These are phyloP conservation scores for Tetanocera ferruginea DNA, from an alignment of 2,888 invertebrate genomes.

Conservation along the genomic window DNA sequence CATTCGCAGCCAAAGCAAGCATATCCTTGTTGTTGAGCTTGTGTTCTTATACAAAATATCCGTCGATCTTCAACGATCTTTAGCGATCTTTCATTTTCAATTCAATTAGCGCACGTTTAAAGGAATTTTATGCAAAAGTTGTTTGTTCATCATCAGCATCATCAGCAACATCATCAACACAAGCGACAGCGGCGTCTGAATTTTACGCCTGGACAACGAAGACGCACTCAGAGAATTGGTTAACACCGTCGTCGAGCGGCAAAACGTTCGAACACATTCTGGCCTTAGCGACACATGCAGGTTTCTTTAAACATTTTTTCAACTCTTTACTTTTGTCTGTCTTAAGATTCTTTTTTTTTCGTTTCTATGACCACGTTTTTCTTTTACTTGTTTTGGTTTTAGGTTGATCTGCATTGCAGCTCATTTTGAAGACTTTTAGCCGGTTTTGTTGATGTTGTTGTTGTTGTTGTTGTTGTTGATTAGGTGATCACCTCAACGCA, in stretches of 20 bases:
- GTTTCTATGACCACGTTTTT: constrained; percentile 32
- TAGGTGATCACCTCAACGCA: constrained; percentile 57
- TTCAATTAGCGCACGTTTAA: constrained; percentile 56
- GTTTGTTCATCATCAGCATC: constrained; percentile 45
- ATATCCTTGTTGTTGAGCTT: background rate
- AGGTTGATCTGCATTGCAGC: constrained; percentile 6
- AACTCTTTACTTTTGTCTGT: background rate
- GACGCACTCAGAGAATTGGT: too few species aligned
- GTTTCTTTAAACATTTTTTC: constrained; percentile 30
- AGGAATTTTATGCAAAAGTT: constrained; percentile 57
- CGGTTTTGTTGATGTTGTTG: constrained; percentile 6
- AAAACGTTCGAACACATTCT: background rate
- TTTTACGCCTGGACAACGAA: background rate
- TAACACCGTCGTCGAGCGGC: too few species aligned
- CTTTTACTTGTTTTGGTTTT: constrained; percentile 33
- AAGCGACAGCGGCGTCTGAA: constrained; percentile 25
- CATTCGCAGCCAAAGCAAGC: too few species aligned
- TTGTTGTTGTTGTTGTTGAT: constrained; percentile 45
- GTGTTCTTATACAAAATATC: constrained; percentile 44
- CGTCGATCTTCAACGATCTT: constrained; percentile 48
- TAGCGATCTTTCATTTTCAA: constrained; percentile 56
- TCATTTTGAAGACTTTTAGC: constrained; percentile 9
- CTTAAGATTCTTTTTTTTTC: constrained; percentile 30
- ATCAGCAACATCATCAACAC: constrained; percentile 31
- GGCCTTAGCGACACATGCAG: constrained; percentile 20